Evolutionary conservation across 2,888 invertebrate species (phyloP).

Genomic region (Yponomeuta evonymella): DNA sequence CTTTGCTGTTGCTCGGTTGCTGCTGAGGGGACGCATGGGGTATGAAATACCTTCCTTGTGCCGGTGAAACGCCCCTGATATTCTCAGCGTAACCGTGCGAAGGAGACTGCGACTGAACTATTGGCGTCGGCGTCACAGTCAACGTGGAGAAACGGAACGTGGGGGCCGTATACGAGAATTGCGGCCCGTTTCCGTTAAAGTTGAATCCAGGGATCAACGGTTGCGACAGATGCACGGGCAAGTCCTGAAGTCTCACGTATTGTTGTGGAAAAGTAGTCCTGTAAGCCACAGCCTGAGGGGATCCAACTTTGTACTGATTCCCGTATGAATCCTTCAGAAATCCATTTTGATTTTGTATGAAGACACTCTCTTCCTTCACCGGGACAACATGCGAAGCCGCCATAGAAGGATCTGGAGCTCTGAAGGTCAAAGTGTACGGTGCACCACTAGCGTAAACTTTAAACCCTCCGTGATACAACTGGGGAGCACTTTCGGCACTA

Average conservation of each 20-base stretch:
- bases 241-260: slow-evolving; percentile 55
- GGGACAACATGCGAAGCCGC: slow-evolving; percentile 43
- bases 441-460: slow-evolving; percentile 57
- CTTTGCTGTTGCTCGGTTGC: slow-evolving; percentile 44
- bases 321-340: slow-evolving; percentile 65
- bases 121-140: slow-evolving; percentile 31
- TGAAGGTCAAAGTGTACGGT: slow-evolving; percentile 51
- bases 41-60: slow-evolving; percentile 20
- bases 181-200: slow-evolving; percentile 43
- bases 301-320: slow-evolving; percentile 46
- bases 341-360: slow-evolving; percentile 43
- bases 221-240: slow-evolving; percentile 60
- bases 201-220: slow-evolving; percentile 48
- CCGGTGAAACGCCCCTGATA: slow-evolving; percentile 37
- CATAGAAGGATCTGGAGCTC: slow-evolving; percentile 40
- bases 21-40: slow-evolving; percentile 32
- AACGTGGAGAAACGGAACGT: background rate
- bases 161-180: slow-evolving; percentile 34
- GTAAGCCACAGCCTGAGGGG: slow-evolving; percentile 49
- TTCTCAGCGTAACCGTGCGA: slow-evolving; percentile 41
- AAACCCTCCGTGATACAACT: slow-evolving; percentile 47
- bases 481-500: slow-evolving; percentile 51
- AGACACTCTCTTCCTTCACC: slow-evolving; percentile 41
- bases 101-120: slow-evolving; percentile 23
- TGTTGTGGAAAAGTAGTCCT: slow-evolving; percentile 56